Conservation (phyloP, 2,797 vertebrate species). For the Tenualosa thibaudeaui region DNA sequence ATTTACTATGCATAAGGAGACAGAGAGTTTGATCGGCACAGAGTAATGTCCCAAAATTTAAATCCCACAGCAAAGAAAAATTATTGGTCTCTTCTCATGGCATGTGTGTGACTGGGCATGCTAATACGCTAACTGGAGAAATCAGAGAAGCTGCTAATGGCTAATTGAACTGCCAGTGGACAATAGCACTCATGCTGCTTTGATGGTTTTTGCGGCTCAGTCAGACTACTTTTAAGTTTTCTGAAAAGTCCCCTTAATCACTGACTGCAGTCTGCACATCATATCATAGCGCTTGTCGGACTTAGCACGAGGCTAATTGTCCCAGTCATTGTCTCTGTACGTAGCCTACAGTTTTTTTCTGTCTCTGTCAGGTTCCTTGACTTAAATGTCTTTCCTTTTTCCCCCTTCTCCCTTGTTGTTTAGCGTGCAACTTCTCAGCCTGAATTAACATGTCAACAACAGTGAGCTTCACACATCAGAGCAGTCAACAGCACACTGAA, state of each 20-base stretch:
- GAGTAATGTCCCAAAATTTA: background rate
- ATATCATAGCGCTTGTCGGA: background rate
- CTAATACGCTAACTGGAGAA: conserved; percentile 18
- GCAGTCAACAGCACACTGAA: background rate
- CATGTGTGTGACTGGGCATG: background rate
- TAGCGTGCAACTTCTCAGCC: background rate
- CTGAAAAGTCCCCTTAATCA: background rate
- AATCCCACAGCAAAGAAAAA: conserved; percentile 2
- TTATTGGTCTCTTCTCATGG: background rate
- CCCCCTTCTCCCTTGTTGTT: background rate
- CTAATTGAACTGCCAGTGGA: conserved; percentile 21
- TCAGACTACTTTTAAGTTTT: background rate
- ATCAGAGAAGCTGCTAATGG: background rate
- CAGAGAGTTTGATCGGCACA: background rate
- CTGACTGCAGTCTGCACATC: background rate
- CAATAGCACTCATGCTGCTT: background rate
- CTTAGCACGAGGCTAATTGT: background rate
- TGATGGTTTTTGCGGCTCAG: background rate
- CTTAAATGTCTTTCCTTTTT: background rate
- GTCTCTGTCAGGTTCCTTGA: background rate
- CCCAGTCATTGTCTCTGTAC: background rate
- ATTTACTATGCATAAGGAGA: conserved; percentile 13
- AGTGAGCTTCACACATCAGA: background rate
- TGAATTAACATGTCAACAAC: background rate
- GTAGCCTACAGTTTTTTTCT: too few species aligned